Base-by-base conservation (phyloP, 35 echinoderm and acorn worm species). In the Heliocidaris erythrogramma region DNA sequence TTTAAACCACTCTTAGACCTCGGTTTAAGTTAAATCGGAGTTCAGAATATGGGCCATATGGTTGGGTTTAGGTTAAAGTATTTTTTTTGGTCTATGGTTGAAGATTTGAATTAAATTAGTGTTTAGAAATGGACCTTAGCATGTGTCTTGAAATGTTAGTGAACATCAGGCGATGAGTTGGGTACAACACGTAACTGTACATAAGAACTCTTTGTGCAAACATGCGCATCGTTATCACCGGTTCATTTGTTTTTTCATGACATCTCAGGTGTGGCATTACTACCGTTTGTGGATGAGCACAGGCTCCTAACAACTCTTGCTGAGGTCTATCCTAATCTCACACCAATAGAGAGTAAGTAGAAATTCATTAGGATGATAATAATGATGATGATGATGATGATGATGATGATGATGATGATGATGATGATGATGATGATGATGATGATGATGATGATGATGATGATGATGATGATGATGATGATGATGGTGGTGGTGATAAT, bases 251-350 rank as follows among this genome's bases (percentile, higher is more conserved):
- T n/a, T 7, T 21, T 71, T 24, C 17, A 56, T 56, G 52, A 13
- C 10, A 56, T 14, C 52, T 47, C 29, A 97, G 97, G 98, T 96
- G 98, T 99, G 49, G 98, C 98, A 30, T 49, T 99, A 4, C 49
- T 99, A 48, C 98, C 98, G 47, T 99, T 99, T 95, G 98, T 99
- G 32, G 98, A 99, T 96, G 98, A 99, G 71, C 88, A 94, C n/a
- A 71, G 98, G 59, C 85, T 99, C 65, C 47, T 99, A 14, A 60
- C 60, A 29, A 97, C 97, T 0, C 47, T 99, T 42, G 90, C 86
- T 2, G 53, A 91, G 30, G 96, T 99, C 48, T 99, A 99, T 53
- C 94, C 94, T 29, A 94, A 99, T 69, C 97, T 99, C 30, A 96
- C 98, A 32, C 52, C 85, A 65, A 93, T 30, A 87, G 98, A 99